Evolutionary conservation across 2,113 vertebrate species (phyloP).

Genomic region (Callipepla californica): DNA sequence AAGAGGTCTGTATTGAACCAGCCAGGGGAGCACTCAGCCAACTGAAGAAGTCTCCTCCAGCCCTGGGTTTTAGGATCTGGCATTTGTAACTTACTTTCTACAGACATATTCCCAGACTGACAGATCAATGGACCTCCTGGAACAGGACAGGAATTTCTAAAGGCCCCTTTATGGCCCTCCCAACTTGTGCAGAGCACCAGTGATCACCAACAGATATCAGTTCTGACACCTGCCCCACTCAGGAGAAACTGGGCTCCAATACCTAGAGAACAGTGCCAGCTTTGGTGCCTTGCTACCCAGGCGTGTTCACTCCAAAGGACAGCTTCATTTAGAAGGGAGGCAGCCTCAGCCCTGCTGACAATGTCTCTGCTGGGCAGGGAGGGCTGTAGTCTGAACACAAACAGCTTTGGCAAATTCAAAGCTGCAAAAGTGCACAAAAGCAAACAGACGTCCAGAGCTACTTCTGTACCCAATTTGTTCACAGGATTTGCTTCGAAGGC

Average conservation of each 20-base stretch:
- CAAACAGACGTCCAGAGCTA: not conserved
- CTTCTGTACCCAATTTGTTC: not conserved
- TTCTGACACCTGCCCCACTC: constrained; percentile 7
- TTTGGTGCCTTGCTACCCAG: not conserved
- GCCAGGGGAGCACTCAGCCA: not conserved
- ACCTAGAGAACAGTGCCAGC: not conserved
- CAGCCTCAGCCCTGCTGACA: not conserved
- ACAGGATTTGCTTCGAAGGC: not conserved
- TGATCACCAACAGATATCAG: not conserved
- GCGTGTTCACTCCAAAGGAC: not conserved
- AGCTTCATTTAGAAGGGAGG: not conserved
- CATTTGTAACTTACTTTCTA: not conserved
- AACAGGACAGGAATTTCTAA: not conserved
- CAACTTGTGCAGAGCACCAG: accelerated
- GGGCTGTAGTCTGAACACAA: not conserved
- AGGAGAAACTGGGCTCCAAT: not conserved
- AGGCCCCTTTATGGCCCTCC: not conserved
- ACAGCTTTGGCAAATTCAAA: not conserved
- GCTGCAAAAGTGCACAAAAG: not conserved
- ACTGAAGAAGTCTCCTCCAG: not conserved
- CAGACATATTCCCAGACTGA: not conserved
- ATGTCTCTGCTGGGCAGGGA: not conserved
- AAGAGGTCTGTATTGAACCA: not conserved
- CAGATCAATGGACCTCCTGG: not conserved
- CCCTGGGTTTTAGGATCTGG: not conserved